Conservation (phyloP, 2,888 invertebrate genomes). For the Onthophagus sagittarius region DNA sequence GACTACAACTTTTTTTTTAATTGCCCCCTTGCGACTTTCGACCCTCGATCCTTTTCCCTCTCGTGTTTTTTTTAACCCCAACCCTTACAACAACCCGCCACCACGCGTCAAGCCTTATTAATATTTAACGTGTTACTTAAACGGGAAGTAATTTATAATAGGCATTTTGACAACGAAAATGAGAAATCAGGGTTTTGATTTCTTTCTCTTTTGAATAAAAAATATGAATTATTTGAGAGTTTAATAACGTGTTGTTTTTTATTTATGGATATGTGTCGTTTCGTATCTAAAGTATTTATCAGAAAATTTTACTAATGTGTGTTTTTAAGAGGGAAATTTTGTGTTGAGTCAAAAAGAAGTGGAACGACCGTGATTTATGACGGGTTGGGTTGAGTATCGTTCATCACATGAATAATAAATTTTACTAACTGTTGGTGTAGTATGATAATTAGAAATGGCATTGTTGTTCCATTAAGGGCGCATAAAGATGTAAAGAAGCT, state of each 20-base stretch:
- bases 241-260: too few species aligned
- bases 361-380: not conserved
- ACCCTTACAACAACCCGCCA: not conserved
- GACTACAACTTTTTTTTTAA: not conserved
- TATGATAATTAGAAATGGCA: not conserved
- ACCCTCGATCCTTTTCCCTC: not conserved
- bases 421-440: not conserved
- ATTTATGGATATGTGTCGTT: not conserved
- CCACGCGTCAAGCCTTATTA: not conserved
- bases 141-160: not conserved
- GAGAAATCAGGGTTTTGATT: too few species aligned
- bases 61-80: not conserved
- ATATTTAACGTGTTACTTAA: not conserved
- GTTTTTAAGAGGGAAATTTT: not conserved
- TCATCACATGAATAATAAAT: too few species aligned
- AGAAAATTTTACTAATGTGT: not conserved
- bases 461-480: not conserved
- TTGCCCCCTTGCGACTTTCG: not conserved
- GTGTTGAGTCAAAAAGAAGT: not conserved
- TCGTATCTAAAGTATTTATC: not conserved
- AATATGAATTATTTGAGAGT: too few species aligned
- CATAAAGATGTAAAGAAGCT: not conserved
- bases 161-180: not conserved
- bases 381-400: too few species aligned
- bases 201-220: too few species aligned